Percentiles rank a stretch among this genome's conserved stretches.
Conservation (phyloP, 2,113 vertebrate genomes). For the Larimichthys polyactis region DNA sequence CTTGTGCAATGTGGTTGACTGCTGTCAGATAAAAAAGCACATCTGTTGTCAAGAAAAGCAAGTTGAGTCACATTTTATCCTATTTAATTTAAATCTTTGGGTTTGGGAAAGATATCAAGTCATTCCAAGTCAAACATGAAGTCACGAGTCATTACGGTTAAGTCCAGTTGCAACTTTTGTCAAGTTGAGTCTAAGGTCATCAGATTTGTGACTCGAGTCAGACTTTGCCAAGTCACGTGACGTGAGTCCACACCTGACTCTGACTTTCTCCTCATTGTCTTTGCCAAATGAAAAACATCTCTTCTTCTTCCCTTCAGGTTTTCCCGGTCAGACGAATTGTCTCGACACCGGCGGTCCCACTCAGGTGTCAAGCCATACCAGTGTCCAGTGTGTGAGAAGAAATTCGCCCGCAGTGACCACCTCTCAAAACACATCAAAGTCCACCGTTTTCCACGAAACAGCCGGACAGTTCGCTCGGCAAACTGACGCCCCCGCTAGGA, state of each 20-base stretch:
- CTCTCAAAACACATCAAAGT: conserved; percentile 97
- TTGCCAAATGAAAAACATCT: not conserved
- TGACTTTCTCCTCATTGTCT: not conserved
- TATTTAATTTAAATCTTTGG: not conserved
- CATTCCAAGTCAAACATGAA: not conserved
- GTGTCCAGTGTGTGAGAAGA: conserved; percentile 94
- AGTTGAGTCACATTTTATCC: too few species aligned
- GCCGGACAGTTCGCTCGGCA: conserved; percentile 85
- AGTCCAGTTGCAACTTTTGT: not conserved
- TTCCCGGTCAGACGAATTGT: conserved; percentile 94
- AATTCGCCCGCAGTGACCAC: conserved; percentile 96
- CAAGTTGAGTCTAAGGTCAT: not conserved
- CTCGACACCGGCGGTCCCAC: conserved; percentile 93
- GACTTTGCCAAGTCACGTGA: not conserved
- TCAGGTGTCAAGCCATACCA: conserved; percentile 97
- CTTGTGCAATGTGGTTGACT: too few species aligned
- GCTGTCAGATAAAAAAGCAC: too few species aligned
- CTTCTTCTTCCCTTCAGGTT: conserved; percentile 84
- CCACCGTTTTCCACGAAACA: conserved; percentile 93
- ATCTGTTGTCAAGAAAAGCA: too few species aligned
- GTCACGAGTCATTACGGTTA: not conserved
- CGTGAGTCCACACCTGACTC: not conserved
- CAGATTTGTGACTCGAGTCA: not conserved
- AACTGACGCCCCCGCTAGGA: conserved; percentile 80
- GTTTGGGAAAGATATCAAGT: not conserved